phyloP scores from a whole-genome alignment of 2,888 invertebrate species.

The Bombylius discolor region DNA sequence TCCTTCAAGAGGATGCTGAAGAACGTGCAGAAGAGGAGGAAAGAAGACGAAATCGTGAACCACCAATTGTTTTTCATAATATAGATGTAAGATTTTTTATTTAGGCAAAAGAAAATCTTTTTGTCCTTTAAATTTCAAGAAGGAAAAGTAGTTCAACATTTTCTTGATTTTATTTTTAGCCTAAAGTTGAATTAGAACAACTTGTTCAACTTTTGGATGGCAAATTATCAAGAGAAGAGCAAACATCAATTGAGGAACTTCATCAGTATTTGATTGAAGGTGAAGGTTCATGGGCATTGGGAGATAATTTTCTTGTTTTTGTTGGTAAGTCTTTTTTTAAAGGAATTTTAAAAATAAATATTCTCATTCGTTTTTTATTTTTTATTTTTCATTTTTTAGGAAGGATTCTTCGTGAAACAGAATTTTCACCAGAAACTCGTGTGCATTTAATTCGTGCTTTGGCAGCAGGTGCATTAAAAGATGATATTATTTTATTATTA shows the following conservation, averaged over 20 bases:
- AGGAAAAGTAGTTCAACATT: background rate
- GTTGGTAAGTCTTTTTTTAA: slow-evolving; percentile 36
- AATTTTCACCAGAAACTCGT: slow-evolving; percentile 46
- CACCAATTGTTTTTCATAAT: slow-evolving; percentile 66
- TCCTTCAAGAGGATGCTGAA: slow-evolving; percentile 46
- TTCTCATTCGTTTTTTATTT: background rate
- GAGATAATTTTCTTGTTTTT: slow-evolving; percentile 74
- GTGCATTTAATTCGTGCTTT: slow-evolving; percentile 57
- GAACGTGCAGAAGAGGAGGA: slow-evolving; percentile 55
- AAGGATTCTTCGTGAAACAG: slow-evolving; percentile 48
- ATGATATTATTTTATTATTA: slow-evolving; percentile 76
- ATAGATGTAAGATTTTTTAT: slow-evolving; percentile 47
- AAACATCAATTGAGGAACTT: slow-evolving; percentile 61
- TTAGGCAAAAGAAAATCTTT: background rate
- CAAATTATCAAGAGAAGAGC: slow-evolving; percentile 60
- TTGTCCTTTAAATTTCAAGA: background rate
- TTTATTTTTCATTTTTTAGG: slow-evolving; percentile 22
- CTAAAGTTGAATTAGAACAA: slow-evolving; percentile 58
- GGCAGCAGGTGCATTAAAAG: slow-evolving; percentile 66
- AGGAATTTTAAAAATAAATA: too few species aligned
- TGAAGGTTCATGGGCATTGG: slow-evolving; percentile 86
- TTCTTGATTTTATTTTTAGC: slow-evolving; percentile 34
- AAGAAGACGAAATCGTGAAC: slow-evolving; percentile 57
- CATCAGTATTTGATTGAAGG: slow-evolving; percentile 78
- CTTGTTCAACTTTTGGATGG: slow-evolving; percentile 56